Evolutionary conservation across 1,140 invertebrate genomes (phyloP), one percentile per base, ranked within the genome.

Genomic region (Mycetomoellerius zeteki): DNA sequence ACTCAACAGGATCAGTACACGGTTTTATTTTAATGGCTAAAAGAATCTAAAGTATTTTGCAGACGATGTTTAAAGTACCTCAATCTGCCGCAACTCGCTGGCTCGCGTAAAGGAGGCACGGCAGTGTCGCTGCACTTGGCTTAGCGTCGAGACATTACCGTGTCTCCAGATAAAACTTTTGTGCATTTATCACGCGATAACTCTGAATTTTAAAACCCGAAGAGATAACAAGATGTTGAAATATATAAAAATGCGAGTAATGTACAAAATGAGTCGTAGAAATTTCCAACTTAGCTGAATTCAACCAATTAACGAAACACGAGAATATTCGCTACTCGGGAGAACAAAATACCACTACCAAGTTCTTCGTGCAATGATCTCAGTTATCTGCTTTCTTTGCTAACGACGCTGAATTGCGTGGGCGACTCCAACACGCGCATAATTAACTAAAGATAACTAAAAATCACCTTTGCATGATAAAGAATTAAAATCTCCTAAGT

Each of bases 281-380:
- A 69, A 80, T 16, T 52, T 54, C 2, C 47, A 24, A 43, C n/a
- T 0, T 54, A 37, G 7, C 47, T 80, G 30, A 33, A 80, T 85
- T 82, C 72, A 71, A 91, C 84, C 90, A 88, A 90, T 91, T 91
- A 90, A 91, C 52, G 72, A 50, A 87, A 91, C 82, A 85, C 58
- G 84, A 75, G 43, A 69, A 87, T 86, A 56, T 77, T 76, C 24
- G 43, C 21, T 65, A 47, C 60, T 54, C 8, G 14, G 14, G 14
- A 76, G n/a, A 73, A 50, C 10, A 69, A 75, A 75, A 72, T 47
- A 21, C 7, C 50, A 60, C 14, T 43, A 56, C 50, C 84, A 77
- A 52, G 50, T 19, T 30, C 30, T n/a, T 56, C 62, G 21, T 14
- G 37, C 30, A 24, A 1, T 12, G 33, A 65, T 54, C 27, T 19